phyloP scores from a whole-genome alignment of 2,113 vertebrate genomes.

The Hystrix cristata region DNA sequence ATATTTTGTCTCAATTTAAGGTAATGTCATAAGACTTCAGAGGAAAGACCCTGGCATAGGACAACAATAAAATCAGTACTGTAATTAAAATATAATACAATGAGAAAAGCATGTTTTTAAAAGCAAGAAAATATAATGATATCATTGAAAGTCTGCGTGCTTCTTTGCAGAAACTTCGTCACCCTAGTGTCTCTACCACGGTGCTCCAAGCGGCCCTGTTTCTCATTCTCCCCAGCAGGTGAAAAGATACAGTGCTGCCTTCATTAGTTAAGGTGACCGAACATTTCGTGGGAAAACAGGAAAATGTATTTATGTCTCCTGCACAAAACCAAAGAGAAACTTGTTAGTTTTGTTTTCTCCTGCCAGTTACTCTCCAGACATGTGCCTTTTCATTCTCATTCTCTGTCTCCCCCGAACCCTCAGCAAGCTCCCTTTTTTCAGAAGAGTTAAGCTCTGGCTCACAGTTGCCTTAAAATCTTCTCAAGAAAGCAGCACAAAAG shows the following conservation, averaged over 20 bases:
- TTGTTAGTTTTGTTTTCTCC: not conserved
- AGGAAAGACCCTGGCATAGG: not conserved
- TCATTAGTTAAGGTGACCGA: not conserved
- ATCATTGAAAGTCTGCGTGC: not conserved
- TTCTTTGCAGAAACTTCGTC: not conserved
- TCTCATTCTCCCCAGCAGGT: not conserved
- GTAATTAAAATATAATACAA: not conserved
- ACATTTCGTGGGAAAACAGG: not conserved
- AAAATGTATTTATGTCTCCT: not conserved
- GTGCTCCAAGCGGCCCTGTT: not conserved
- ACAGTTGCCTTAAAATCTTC: not conserved
- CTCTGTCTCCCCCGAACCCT: not conserved
- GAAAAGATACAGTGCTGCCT: not conserved
- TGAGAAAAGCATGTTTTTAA: not conserved
- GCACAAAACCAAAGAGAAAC: constrained; percentile 14
- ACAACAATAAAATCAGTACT: not conserved
- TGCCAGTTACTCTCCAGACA: not conserved
- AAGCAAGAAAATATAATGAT: not conserved
- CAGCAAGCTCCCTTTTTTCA: not conserved
- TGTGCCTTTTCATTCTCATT: not conserved
- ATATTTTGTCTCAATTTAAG: not conserved
- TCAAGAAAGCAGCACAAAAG: not conserved
- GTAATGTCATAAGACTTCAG: not conserved
- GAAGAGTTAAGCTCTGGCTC: not conserved
- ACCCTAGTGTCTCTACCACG: not conserved